phyloP scores from a whole-genome alignment of 2,888 invertebrate genomes.

The Sphaerophoria rueppellii region DNA sequence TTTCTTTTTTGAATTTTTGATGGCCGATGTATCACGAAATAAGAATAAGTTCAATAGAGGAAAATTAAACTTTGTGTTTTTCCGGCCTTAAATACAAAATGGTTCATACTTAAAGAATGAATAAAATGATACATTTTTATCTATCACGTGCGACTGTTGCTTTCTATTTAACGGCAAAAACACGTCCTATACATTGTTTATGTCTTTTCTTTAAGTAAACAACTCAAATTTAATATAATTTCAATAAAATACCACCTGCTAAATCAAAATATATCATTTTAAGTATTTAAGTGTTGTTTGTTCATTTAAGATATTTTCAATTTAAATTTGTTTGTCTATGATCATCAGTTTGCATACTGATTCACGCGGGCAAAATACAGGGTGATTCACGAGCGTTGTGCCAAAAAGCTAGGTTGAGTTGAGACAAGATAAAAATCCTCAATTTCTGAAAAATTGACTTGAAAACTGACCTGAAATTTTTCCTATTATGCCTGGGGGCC shows the following conservation, averaged over 20 bases:
- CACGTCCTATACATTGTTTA: neutral
- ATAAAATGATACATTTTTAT: neutral
- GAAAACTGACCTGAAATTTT: too few species aligned
- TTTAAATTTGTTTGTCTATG: slow-evolving; percentile 31
- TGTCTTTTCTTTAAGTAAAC: slow-evolving; percentile 8
- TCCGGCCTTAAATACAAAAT: neutral
- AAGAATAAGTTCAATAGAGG: slow-evolving; percentile 1
- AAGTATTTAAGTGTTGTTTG: slow-evolving; percentile 12
- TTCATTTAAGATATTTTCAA: slow-evolving; percentile 19
- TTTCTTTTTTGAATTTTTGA: slow-evolving; percentile 7
- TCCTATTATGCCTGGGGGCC: too few species aligned
- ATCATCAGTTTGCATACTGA: slow-evolving; percentile 26
- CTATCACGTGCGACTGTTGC: too few species aligned
- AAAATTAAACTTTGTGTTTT: neutral
- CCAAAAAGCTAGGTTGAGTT: too few species aligned
- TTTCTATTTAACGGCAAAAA: neutral
- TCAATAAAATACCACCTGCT: slow-evolving; percentile 13
- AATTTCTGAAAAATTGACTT: too few species aligned
- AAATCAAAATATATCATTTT: slow-evolving; percentile 6
- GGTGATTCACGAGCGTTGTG: too few species aligned
- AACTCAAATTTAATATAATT: slow-evolving; percentile 1
- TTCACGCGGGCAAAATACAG: too few species aligned
- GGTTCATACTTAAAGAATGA: neutral
- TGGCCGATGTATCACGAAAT: slow-evolving; percentile 18
- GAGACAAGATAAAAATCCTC: too few species aligned